Evolutionary conservation across 53 echinoderm and acorn worm species (phyloP).

Genomic region (Stichopus horrens): DNA sequence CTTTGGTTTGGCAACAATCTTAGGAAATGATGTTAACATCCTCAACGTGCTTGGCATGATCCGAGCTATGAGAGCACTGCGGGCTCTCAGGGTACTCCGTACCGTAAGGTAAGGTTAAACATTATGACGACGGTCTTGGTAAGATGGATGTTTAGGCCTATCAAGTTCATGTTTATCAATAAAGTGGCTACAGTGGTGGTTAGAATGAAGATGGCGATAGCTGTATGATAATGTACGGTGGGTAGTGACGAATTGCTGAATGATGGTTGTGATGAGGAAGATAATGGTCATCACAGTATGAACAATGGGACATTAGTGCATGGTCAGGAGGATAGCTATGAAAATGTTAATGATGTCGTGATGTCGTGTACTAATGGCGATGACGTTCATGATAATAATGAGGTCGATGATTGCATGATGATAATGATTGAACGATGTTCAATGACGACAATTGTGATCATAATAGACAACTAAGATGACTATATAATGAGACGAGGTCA

Average conservation of each 20-base stretch:
- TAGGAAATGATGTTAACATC: constrained; percentile 84
- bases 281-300: not conserved
- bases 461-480: not conserved
- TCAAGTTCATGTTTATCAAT: not conserved
- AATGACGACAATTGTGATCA: not conserved
- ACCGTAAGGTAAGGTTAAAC: constrained; percentile 78
- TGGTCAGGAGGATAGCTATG: not conserved
- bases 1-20: constrained; percentile 67
- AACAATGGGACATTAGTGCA: not conserved
- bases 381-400: not conserved
- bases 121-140: not conserved
- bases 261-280: not conserved
- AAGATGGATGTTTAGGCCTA: not conserved
- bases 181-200: not conserved
- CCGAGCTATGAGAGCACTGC: constrained; percentile 91
- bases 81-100: constrained; percentile 83
- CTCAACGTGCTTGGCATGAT: constrained; percentile 88
- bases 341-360: not conserved
- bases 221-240: not conserved
- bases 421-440: not conserved
- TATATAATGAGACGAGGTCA: not conserved
- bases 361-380: not conserved
- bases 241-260: too few relatives aligned
- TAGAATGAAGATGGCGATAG: not conserved
- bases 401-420: not conserved